Base-by-base conservation (phyloP, 2,888 invertebrate species). In the Aphelenchoides bicaudatus region DNA sequence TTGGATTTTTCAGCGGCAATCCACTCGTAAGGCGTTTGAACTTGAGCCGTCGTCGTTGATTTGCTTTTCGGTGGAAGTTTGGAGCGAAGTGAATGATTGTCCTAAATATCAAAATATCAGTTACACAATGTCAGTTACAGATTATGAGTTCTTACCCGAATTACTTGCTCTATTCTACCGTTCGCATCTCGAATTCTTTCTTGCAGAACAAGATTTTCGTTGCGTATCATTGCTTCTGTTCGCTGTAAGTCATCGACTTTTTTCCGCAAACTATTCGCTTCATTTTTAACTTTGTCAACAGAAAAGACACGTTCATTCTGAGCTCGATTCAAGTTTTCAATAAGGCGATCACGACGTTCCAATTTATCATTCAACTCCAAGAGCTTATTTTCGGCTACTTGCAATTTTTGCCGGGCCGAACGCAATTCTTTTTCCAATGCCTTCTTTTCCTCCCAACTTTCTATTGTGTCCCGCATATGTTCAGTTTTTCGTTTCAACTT, bases 371-470 rank as follows among this genome's bases (percentile, higher is more conserved):
- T 21, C 21, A 66, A 25, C 27, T 70, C 62, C 5, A n/a, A 29
- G 39, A 58, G 49, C n/a, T 48, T 31, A 13, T 21, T 47, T 53
- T 49, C 37, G 21, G 39, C 10, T 25, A 62, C 54, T 19, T 31
- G 39, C 8, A 67, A 5, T 13, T 53, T 46, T 29, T 62, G 58
- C 21, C 47, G 49, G 19, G 66, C 23, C 19, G 53, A 28, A 4
- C 38, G 38, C 1, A 57, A 39, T 16, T 28, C 38, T 6, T 56
- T 39, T 28, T 67, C 62, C 13, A 50, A 50, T 16, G 51, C 47
- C 34, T 67, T 67, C 29, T 59, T 47, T 23, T 63, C 59, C 28
- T 67, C 70, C 67, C 67, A 67, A 8, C 51, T 31, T 23, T 67
- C 70, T 10, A 61, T 30, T 27, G 23, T 34, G 19, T 63, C 61